Evolutionary conservation across 1,140 invertebrate species (phyloP), one percentile per base, ranked within the genome.

Genomic region (Drosophila arizonae): DNA sequence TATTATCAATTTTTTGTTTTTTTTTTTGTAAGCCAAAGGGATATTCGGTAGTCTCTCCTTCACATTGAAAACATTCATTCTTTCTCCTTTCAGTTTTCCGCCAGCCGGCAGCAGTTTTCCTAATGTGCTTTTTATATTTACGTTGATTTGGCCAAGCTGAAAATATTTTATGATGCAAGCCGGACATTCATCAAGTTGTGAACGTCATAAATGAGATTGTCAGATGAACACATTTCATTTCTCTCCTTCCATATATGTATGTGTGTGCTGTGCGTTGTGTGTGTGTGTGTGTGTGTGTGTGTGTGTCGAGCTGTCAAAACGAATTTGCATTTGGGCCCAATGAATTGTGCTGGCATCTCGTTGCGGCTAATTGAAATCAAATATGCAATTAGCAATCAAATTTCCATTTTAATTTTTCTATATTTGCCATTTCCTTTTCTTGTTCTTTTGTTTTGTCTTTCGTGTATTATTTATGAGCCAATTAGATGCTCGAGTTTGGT

Each of bases 391-490:
- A 79, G 79, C 72, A 60, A 62, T 55, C 41, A 65, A 52, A 70
- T 68, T 80, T 43, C 62, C 72, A 55, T 46, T 54, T 41, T 60
- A 30, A 46, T 65, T 54, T 43, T 48, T 70, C 55, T 69, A 75
- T 63, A 61, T 68, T 77, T 67, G 13, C 41, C n/a, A 17, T 46
- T 46, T 46, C 2, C 15, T 46, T 46, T 46, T 9, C 43, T 6
- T 46, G 2, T 17, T 46, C 15, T 21, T 46, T 46, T n/a, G 6
- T 10, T 52, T n/a, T 24, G 26, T 58, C 28, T 28, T 28, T 71
- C 52, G 17, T 30, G 65, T 54, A 62, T 86, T 81, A 85, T 85
- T 85, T 85, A 85, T 85, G 81, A 72, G 78, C 70, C 79, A 86
- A 85, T 86, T 86, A 81, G 74, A 63, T 50, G 65, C 63, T 48